Evolutionary conservation across 1,140 invertebrate genomes (phyloP).

Genomic region (Brachionus sp.): DNA sequence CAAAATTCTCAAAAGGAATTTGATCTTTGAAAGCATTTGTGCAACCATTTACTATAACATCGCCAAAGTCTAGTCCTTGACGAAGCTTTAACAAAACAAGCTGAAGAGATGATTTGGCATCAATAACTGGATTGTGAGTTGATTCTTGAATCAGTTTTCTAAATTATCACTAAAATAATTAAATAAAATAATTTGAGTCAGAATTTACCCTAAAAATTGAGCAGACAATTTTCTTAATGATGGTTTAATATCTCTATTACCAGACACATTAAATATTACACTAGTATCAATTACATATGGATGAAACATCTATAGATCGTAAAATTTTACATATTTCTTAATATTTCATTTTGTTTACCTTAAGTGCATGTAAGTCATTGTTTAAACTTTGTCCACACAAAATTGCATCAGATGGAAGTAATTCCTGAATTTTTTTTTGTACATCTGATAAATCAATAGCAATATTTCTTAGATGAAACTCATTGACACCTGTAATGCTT

Average conservation of each 20-base stretch:
- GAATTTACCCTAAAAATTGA: conserved; percentile 42
- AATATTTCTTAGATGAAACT: neutral
- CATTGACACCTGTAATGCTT: conserved; percentile 22
- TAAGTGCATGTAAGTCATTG: conserved; percentile 44
- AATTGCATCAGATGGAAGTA: conserved; percentile 37
- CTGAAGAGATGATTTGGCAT: conserved; percentile 28
- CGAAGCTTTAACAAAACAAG: conserved; percentile 15
- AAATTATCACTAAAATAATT: neutral
- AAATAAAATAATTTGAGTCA: too few relatives aligned
- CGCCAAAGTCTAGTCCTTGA: conserved; percentile 41
- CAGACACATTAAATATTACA: conserved; percentile 38
- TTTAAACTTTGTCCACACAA: conserved; percentile 39
- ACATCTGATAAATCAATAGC: neutral
- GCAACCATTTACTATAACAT: conserved; percentile 42
- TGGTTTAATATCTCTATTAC: conserved; percentile 30
- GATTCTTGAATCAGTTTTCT: conserved; percentile 46
- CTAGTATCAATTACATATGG: conserved; percentile 44
- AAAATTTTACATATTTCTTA: neutral
- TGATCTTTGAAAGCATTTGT: conserved; percentile 19
- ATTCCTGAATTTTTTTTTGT: neutral
- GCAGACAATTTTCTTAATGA: neutral
- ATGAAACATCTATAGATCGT: conserved; percentile 40
- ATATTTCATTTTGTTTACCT: neutral
- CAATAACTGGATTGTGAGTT: conserved; percentile 22
- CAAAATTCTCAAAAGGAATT: neutral